phyloP scores from a whole-genome alignment of 2,797 vertebrate species.

The Neomorphus geoffroyi region DNA sequence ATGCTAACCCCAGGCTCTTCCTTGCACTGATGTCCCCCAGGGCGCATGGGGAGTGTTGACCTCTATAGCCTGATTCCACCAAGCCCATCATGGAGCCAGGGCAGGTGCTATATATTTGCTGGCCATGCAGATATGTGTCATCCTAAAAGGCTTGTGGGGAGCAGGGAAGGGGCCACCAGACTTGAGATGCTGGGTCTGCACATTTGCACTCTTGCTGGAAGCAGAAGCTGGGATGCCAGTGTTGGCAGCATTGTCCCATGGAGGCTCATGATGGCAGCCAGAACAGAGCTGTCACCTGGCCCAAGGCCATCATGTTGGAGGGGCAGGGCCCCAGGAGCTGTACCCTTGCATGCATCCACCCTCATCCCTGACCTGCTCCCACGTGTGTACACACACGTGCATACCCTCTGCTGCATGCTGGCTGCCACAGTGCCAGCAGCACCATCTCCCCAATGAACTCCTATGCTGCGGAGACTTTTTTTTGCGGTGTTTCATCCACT shows the following conservation, averaged over 20 bases:
- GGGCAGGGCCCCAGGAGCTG: background rate
- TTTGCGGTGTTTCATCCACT: background rate
- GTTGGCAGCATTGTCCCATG: background rate
- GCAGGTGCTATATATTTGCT: background rate
- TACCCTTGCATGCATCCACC: background rate
- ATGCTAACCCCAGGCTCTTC: background rate
- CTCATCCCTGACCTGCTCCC: background rate
- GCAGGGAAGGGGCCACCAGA: background rate
- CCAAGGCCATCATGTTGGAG: fast-evolving
- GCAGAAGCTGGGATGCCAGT: background rate
- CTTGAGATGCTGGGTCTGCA: fast-evolving
- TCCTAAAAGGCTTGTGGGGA: background rate
- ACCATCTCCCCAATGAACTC: background rate
- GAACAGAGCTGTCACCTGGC: fast-evolving
- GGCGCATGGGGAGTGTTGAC: background rate
- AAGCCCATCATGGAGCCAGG: background rate
- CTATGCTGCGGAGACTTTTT: background rate
- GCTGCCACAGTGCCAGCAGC: background rate
- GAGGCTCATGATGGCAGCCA: background rate
- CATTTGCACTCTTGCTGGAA: background rate
- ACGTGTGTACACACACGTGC: no score
- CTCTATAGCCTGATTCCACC: background rate
- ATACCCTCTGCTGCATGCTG: background rate
- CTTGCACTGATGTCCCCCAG: background rate
- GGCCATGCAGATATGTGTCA: background rate